Conservation (phyloP, 2,113 vertebrate genomes). For the Odocoileus virginianus region DNA sequence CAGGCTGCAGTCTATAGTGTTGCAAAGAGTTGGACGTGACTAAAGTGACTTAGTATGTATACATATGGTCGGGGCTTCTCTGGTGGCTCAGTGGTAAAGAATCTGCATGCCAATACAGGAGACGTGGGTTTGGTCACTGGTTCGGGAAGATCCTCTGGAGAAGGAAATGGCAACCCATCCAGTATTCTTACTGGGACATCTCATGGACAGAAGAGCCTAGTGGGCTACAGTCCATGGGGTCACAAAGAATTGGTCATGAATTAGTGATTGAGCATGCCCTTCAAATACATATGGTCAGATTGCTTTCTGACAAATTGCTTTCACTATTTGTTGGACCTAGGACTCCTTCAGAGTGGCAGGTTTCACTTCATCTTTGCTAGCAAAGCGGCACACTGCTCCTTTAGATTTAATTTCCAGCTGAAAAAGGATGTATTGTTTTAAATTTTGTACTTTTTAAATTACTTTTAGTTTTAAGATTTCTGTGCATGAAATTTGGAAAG, state of each 20-base stretch:
- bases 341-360: neutral
- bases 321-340: accelerated
- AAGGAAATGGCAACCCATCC: neutral
- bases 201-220: neutral
- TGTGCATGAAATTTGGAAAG: neutral
- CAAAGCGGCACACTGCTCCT: neutral
- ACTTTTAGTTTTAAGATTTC: neutral
- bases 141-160: neutral
- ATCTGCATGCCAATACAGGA: neutral
- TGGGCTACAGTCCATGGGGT: neutral
- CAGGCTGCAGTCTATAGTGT: neutral
- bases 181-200: neutral
- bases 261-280: neutral
- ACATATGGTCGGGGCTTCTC: neutral
- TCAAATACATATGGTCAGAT: too few relatives aligned
- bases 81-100: neutral
- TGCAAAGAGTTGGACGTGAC: neutral
- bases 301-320: neutral
- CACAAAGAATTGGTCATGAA: neutral
- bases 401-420: neutral
- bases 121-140: neutral
- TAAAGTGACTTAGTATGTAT: neutral
- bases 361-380: neutral
- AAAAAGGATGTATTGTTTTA: neutral
- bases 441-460: neutral